Evolutionary conservation across 2,888 invertebrate species (phyloP).

Genomic region (Andrena fulva): DNA sequence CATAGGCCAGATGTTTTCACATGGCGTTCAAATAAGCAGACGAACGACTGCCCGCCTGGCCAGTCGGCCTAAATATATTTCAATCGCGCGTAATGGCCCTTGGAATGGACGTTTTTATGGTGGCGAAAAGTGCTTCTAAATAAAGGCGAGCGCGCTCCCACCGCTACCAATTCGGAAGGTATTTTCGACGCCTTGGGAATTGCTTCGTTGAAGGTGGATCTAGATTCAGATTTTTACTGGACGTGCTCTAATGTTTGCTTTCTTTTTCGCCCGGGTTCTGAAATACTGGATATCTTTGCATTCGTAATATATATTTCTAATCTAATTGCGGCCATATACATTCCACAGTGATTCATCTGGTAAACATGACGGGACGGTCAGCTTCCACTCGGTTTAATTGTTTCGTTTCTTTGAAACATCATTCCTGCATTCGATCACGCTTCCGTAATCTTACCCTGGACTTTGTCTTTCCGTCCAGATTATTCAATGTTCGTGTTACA

Average conservation of each 20-base stretch:
- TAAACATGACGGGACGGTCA: neutral
- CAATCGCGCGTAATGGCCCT: constrained; percentile 2
- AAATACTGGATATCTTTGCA: neutral
- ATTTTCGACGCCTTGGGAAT: neutral
- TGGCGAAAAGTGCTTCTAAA: constrained; percentile 34
- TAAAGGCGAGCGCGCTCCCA: constrained; percentile 6
- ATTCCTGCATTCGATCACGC: neutral
- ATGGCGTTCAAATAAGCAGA: constrained; percentile 45
- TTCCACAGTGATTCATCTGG: neutral
- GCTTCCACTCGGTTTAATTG: neutral
- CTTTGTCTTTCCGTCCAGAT: neutral
- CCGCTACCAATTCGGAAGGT: neutral
- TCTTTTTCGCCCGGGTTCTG: too few relatives aligned
- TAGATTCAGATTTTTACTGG: too few relatives aligned
- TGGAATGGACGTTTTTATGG: constrained; percentile 32
- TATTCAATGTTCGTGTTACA: neutral
- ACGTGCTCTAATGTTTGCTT: too few relatives aligned
- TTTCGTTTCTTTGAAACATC: neutral
- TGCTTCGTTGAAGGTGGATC: neutral
- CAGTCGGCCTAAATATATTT: constrained; percentile 37
- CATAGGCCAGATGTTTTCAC: constrained; percentile 54
- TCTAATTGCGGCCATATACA: neutral
- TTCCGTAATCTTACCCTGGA: neutral
- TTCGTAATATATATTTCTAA: neutral
- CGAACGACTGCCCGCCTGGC: neutral